Conservation (phyloP, 2,797 vertebrate genomes). For the Poecilia gillii region DNA sequence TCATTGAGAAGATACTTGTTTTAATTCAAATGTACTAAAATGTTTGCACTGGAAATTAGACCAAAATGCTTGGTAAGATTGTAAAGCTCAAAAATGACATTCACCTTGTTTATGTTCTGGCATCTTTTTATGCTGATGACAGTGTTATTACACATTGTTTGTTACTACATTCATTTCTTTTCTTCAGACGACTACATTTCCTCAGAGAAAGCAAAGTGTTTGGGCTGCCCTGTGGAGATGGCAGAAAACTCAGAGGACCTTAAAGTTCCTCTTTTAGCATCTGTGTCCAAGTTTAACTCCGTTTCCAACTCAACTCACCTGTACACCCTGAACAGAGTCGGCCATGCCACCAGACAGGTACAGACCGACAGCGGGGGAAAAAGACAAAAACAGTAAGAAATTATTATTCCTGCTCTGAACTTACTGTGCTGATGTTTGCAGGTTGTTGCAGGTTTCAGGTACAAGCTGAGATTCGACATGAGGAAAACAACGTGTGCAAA, state of each 20-base stretch:
- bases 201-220: slow-evolving; percentile 52
- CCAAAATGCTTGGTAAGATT: too few species aligned
- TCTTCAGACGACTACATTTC: slow-evolving; percentile 62
- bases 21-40: too few species aligned
- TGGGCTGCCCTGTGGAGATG: slow-evolving; percentile 83
- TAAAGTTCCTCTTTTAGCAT: slow-evolving; percentile 70
- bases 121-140: not conserved
- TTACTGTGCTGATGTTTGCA: slow-evolving; percentile 40
- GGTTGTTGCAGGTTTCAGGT: slow-evolving; percentile 89
- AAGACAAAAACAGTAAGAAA: too few species aligned
- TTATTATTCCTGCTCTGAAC: not conserved
- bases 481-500: slow-evolving; percentile 87
- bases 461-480: slow-evolving; percentile 79
- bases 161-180: not conserved
- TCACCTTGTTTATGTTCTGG: too few species aligned
- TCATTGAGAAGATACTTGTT: too few species aligned
- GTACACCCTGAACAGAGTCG: slow-evolving; percentile 68
- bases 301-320: slow-evolving; percentile 67
- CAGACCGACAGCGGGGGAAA: not conserved
- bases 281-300: slow-evolving; percentile 81
- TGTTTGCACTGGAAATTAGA: too few species aligned
- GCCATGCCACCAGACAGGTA: slow-evolving; percentile 79
- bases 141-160: too few species aligned
- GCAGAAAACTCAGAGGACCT: slow-evolving; percentile 71
- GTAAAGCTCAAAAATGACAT: too few species aligned